A percentile compares a stretch with the other conserved stretches of the same genome.
phyloP scores from a whole-genome alignment of 2,888 invertebrate genomes.

The Trachelus tabidus region DNA sequence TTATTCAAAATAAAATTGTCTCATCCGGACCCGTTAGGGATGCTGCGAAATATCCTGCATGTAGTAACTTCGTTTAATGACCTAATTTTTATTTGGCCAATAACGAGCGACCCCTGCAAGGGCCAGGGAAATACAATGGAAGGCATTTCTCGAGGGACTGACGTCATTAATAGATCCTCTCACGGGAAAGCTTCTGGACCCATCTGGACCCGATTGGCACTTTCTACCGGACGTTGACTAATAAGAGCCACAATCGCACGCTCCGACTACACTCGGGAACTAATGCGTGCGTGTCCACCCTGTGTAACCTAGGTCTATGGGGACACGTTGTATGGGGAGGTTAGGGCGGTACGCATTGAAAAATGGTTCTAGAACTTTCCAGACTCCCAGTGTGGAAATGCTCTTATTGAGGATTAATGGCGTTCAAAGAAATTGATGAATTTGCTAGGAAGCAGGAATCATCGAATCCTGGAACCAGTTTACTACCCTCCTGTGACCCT shows the following conservation, averaged over 20 bases:
- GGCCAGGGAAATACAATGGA: neutral
- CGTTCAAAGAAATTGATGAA: neutral
- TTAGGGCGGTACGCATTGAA: neutral
- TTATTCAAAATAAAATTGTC: neutral
- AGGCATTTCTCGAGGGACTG: neutral
- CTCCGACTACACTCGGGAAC: slow-evolving; percentile 19
- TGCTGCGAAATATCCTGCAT: neutral
- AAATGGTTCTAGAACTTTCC: neutral
- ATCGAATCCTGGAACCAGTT: neutral
- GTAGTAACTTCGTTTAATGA: neutral
- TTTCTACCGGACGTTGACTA: slow-evolving; percentile 21
- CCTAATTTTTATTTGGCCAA: neutral
- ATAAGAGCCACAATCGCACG: slow-evolving; percentile 30
- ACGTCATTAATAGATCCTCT: slow-evolving; percentile 31
- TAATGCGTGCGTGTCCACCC: slow-evolving; percentile 16
- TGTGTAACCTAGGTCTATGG: neutral
- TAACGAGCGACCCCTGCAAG: neutral
- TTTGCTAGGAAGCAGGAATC: neutral
- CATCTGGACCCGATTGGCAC: slow-evolving; percentile 14
- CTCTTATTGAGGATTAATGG: neutral
- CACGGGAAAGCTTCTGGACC: slow-evolving; percentile 6
- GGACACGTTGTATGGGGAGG: neutral
- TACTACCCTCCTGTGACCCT: neutral
- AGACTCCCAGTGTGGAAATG: neutral
- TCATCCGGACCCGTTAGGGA: neutral